Evolutionary conservation across 2,113 vertebrate species (phyloP), one percentile per base, ranked within the genome.

Genomic region (Rhinogobius similis): DNA sequence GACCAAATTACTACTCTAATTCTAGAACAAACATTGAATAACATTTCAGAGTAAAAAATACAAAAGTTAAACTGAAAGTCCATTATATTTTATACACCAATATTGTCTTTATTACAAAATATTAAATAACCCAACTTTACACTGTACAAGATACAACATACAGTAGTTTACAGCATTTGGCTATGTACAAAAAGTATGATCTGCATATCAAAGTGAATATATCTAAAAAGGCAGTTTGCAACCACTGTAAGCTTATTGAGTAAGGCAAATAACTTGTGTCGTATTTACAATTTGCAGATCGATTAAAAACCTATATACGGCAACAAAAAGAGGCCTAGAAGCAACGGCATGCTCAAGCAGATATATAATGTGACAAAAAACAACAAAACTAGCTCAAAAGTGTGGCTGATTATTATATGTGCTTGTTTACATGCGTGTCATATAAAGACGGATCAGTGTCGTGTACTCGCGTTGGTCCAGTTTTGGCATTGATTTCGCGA

Each of bases 251-350:
- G 92, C 92, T 91, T 93, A 93, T 93, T 93, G 93, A 96, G 93
- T 94, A 98, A 98, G 96, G 97, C 96, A 95, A 94, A 79, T 89
- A 93, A 93, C 91, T 85, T 83, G 82, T 84, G 89, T 93, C 84
- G 90, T 87, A 90, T 86, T 86, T 81, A 91, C 84, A 93, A 83
- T 92, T 92, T 92, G 89, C 91, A 93, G 87, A 92, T 92, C 86
- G 89, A 82, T 82, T 83, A 55, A 86, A 55, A 86, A 78, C 62
- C 78, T 68, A 73, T 72, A 79, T 43, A 67, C 4, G 43, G 48
- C 72, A 68, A 72, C 81, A 77, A 79, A 81, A 72, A 81, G 29
- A 61, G 78, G 63, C 79, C 84, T 75, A 68, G 76, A 76, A 81
- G 69, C 79, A 76, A 67, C 73, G 50, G 67, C 43, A 14, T 66